Base-by-base conservation (phyloP, 2,797 vertebrate species). In the Clamator glandarius region DNA sequence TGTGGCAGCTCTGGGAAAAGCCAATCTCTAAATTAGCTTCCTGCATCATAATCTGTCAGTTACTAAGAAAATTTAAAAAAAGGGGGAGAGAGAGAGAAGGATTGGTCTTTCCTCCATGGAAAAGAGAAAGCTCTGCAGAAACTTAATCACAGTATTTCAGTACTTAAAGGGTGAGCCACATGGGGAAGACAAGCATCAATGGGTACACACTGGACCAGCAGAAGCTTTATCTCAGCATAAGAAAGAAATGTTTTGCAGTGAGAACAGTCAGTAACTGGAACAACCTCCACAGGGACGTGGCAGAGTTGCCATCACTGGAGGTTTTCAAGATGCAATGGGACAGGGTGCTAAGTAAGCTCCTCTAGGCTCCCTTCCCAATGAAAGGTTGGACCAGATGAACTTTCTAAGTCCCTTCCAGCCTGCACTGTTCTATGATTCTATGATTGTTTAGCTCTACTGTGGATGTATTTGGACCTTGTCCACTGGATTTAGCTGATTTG, bases 151-250 rank as follows among this genome's bases (percentile, higher is more conserved):
- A 48, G 6, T 26, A 24, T 63, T 67, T 10, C 13, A 31, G 28
- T 66, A 36, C 5, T 48, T 68, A 20, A 33, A 64, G 31, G 9
- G 31, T 63, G 24, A 87, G 4, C 6, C 6, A 39, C 19, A 50
- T 14, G 28, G 31, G 75, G 41, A 55, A 76, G 44, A 33, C 13
- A 44, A 75, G 6, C 9, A n/a, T 5, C 31, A 66, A 9, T 15
- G 10, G 9, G n/a, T 66, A 51, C 6, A 69, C 54, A 54, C 35
- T 26, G 2, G 18, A n/a, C 5, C 0, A 3, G 8, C n/a, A 64
- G 41, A 54, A 9, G 9, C 46, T 79, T 80, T n/a, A 12, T 48
- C 29, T 52, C 12, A 1, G 55, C 7, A 4, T 39, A 51, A 58
- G 39, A 62, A 82, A 78, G 6, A 70, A 77, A 55, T 23, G 0